phyloP scores from a whole-genome alignment of 2,888 invertebrate genomes.

The Leptinotarsa rubiginosa region DNA sequence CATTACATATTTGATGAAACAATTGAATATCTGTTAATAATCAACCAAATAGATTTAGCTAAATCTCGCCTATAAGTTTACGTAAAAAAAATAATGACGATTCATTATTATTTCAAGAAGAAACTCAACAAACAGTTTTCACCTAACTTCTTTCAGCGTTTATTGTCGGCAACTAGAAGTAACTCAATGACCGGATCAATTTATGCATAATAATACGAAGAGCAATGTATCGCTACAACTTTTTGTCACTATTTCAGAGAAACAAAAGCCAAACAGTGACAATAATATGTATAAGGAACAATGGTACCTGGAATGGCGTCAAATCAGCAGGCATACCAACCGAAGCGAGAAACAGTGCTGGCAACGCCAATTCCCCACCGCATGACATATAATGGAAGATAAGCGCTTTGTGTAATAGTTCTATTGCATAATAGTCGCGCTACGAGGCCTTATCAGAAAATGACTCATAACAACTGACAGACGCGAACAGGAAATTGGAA shows the following conservation, averaged over 20 bases:
- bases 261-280: constrained; percentile 47
- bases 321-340: constrained; percentile 47
- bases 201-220: constrained; percentile 33
- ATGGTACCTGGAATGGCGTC: constrained; percentile 59
- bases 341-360: constrained; percentile 59
- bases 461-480: constrained; percentile 77
- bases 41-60: no score
- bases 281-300: constrained; percentile 52
- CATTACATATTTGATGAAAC: no score
- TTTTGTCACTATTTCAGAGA: constrained; percentile 48
- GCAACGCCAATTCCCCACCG: constrained; percentile 64
- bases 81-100: no score
- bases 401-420: constrained; percentile 68
- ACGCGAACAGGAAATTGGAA: constrained; percentile 76
- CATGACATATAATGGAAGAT: constrained; percentile 67
- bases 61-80: no score
- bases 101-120: no score
- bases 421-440: constrained; percentile 68
- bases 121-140: no score
- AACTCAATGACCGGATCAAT: constrained; percentile 44
- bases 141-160: not conserved
- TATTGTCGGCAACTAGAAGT: constrained; percentile 24
- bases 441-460: constrained; percentile 76
- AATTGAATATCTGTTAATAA: no score
- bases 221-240: constrained; percentile 43